A percentile compares a stretch with the other conserved stretches of the same genome.
Evolutionary conservation across 2,888 invertebrate genomes (phyloP).

Genomic region (Escarpia spicata): DNA sequence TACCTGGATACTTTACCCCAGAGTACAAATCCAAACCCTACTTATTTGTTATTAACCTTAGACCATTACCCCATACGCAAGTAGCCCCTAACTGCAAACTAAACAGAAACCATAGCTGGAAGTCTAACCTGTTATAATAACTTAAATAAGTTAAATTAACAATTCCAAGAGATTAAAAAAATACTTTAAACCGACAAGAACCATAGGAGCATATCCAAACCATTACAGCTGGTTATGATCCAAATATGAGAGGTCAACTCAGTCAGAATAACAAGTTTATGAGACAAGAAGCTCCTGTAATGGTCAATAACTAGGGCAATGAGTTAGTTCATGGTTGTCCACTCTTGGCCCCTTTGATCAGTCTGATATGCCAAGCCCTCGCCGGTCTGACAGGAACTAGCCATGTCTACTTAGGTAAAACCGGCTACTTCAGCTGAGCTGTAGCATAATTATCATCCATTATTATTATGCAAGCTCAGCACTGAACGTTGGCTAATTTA

Average conservation of each 20-base stretch:
- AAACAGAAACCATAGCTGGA: background rate
- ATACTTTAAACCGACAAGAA: background rate
- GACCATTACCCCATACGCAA: background rate
- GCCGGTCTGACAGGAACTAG: background rate
- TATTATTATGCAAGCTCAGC: background rate
- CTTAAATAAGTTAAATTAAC: background rate
- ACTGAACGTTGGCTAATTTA: background rate
- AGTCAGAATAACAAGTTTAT: background rate
- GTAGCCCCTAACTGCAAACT: background rate
- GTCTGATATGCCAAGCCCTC: background rate
- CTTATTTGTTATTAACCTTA: background rate
- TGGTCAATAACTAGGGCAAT: background rate
- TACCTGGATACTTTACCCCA: too few species aligned
- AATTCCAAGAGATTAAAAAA: background rate
- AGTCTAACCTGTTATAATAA: background rate
- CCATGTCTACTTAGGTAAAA: background rate
- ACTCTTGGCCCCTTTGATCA: background rate
- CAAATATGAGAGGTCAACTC: background rate
- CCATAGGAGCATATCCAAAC: background rate
- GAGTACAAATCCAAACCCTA: background rate
- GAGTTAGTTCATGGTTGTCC: background rate
- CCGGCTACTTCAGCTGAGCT: background rate
- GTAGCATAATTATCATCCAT: background rate
- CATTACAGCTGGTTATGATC: background rate
- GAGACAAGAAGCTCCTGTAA: background rate